These are phyloP conservation scores for Chiloscyllium punctatum DNA, from an alignment of 2,797 vertebrate genomes.

Conservation along the genomic window DNA sequence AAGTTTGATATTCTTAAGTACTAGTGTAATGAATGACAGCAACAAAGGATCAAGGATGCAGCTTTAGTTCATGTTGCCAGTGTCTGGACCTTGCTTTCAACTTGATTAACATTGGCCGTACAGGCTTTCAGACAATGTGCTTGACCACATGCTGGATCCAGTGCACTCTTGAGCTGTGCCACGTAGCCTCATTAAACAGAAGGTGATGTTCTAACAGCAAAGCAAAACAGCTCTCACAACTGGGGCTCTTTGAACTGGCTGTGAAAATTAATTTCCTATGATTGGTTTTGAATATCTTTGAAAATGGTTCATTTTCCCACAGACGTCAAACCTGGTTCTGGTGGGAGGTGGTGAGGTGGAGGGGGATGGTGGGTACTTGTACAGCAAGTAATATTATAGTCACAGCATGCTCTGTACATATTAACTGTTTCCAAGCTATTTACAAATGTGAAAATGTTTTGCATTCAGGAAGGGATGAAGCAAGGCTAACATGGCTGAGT, in stretches of 20 bases:
- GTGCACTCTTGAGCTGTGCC: not conserved
- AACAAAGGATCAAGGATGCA: not conserved
- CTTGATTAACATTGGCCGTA: not conserved
- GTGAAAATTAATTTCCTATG: not conserved
- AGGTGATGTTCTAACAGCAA: not conserved
- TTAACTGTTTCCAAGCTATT: not conserved
- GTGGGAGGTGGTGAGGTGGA: not conserved
- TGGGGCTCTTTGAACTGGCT: not conserved
- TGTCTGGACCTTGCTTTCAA: not conserved
- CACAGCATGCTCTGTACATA: not conserved
- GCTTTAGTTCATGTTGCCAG: not conserved
- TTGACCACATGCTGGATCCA: not conserved
- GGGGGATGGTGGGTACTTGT: not conserved
- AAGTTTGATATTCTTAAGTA: not conserved
- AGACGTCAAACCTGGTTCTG: not conserved
- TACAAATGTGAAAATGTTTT: not conserved
- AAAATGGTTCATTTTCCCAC: not conserved
- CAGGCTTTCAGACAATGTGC: not conserved
- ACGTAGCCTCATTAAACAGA: not conserved
- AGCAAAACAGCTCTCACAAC: not conserved
- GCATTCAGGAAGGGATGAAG: not conserved
- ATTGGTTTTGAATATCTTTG: slow-evolving; percentile 5
- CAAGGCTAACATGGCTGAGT: not conserved
- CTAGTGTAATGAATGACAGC: not conserved
- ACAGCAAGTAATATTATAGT: not conserved